Evolutionary conservation across 2,888 invertebrate genomes (phyloP).

Genomic region (Chaetogeoica ovagalla): DNA sequence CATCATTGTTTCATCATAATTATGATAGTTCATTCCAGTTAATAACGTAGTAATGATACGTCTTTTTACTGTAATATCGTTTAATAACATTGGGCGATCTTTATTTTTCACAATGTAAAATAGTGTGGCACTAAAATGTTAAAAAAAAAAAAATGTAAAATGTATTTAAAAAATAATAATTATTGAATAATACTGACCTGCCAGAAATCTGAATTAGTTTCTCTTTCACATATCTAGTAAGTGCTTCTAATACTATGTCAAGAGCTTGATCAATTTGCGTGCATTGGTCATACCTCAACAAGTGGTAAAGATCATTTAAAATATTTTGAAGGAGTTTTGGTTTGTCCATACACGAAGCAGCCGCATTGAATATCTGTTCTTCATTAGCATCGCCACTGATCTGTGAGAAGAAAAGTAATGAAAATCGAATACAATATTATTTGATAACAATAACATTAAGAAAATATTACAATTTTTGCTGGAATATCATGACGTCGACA

Average conservation of each 20-base stretch:
- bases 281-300: slow-evolving; percentile 82
- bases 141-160: slow-evolving; percentile 9
- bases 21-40: slow-evolving; percentile 85
- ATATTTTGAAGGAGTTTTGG: slow-evolving; percentile 80
- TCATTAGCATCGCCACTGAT: slow-evolving; percentile 80
- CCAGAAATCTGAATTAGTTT: slow-evolving; percentile 92
- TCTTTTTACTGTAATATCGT: slow-evolving; percentile 69
- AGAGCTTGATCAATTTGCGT: slow-evolving; percentile 75
- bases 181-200: slow-evolving; percentile 65
- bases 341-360: slow-evolving; percentile 79
- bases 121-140: slow-evolving; percentile 76
- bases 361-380: slow-evolving; percentile 85
- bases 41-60: slow-evolving; percentile 80
- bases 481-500: slow-evolving; percentile 90
- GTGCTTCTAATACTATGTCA: slow-evolving; percentile 81
- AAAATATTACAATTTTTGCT: slow-evolving; percentile 73
- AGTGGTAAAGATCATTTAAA: slow-evolving; percentile 86
- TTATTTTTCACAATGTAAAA: slow-evolving; percentile 93
- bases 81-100: slow-evolving; percentile 62
- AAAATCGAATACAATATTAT: background rate
- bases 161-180: background rate
- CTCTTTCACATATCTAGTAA: slow-evolving; percentile 83
- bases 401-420: slow-evolving; percentile 3
- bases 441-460: background rate
- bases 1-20: slow-evolving; percentile 89